Evolutionary conservation across 2,888 invertebrate species (phyloP).

Genomic region (Pollenia labialis): DNA sequence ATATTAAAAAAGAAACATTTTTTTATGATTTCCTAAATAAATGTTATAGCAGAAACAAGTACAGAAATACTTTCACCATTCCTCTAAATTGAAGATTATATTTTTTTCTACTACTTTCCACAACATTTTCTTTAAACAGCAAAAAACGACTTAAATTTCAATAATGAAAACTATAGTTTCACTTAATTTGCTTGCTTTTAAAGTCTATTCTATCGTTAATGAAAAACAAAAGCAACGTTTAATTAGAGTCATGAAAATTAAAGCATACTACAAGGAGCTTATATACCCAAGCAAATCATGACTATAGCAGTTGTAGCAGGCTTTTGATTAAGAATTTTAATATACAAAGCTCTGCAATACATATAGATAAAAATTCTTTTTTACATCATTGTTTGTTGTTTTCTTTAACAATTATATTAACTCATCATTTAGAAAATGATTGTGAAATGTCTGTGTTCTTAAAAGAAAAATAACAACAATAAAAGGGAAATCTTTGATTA

Average conservation of each 20-base stretch:
- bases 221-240: not conserved
- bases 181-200: not conserved
- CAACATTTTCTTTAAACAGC: too few relatives aligned
- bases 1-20: too few relatives aligned
- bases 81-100: too few relatives aligned
- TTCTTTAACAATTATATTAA: not conserved
- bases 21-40: too few relatives aligned
- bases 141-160: too few relatives aligned
- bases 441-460: not conserved
- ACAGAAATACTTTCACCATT: too few relatives aligned
- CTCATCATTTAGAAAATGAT: not conserved
- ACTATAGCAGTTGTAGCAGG: not conserved
- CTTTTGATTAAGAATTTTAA: not conserved
- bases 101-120: too few relatives aligned
- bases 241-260: not conserved
- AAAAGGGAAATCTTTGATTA: slow-evolving; percentile 19
- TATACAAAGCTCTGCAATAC: not conserved
- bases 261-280: slow-evolving; percentile 8
- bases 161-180: too few relatives aligned
- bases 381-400: not conserved
- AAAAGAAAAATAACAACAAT: too few relatives aligned
- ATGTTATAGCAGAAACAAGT: too few relatives aligned
- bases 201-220: not conserved
- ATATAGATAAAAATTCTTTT: not conserved
- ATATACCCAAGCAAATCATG: not conserved